Evolutionary conservation across 1,140 invertebrate genomes (phyloP), one percentile per base, ranked within the genome.

Genomic region (Epicauta chinensis): DNA sequence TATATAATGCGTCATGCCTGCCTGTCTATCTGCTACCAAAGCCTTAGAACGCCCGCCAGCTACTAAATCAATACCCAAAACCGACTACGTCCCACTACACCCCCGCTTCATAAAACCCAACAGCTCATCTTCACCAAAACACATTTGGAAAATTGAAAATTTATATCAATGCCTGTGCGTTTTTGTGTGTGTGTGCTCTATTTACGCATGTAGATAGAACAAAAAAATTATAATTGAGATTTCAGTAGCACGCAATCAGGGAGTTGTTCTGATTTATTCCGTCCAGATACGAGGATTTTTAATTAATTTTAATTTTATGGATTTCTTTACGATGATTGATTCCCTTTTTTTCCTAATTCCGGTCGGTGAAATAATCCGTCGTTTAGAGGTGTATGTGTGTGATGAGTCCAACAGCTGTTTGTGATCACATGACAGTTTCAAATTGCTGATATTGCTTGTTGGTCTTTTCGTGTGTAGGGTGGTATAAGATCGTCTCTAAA

Each of bases 1-100:
- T 69, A 69, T 69, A 69, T 69, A 68, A 66, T 67, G 63, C 66
- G 67, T 69, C 67, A 68, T 66, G 61, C 67, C 56, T 59, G 64
- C 59, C 60, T 69, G 65, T 67, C 65, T 69, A 67, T 69, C 66
- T 61, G 62, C 59, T 63, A 60, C 63, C 66, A 64, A 65, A 61
- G 62, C 63, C 63, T 64, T 64, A 65, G 62, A 61, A 61, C 61
- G 63, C 62, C 65, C 61, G 61, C 64, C 57, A 67, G 65, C 66
- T 68, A 67, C 65, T 68, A 69, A 69, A 69, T 69, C 67, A 69
- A 69, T 69, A 69, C 67, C 59, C 55, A 58, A 58, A 56, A 56
- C 45, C 40, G 53, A 39, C 51, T 53, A 52, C 60, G 54, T 42
- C 23, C 53, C 45, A 46, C 47, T 53, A 53, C 48, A 53, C 47